Evolutionary conservation across 2,888 invertebrate genomes (phyloP).

Genomic region (Lithophane ornitopus): DNA sequence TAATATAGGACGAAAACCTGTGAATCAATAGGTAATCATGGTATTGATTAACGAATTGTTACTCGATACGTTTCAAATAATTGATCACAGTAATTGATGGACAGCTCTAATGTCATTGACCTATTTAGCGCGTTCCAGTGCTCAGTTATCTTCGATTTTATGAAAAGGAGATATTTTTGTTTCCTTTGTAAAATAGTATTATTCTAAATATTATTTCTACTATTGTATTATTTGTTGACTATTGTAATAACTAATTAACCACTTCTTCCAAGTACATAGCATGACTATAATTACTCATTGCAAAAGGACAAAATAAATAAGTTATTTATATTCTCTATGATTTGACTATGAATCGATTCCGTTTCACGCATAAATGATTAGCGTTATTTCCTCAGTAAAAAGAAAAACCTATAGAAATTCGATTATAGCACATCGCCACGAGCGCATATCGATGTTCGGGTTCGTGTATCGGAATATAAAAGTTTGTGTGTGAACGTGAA

Average conservation of each 20-base stretch:
- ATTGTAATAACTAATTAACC: background rate
- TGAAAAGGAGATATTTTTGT: background rate
- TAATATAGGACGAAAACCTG: background rate
- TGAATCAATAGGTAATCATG: background rate
- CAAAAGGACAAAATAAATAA: background rate
- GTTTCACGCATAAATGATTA: conserved; percentile 75
- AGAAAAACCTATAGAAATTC: conserved; percentile 70
- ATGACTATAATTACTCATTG: background rate
- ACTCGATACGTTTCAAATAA: conserved; percentile 2
- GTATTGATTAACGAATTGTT: background rate
- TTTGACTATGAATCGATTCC: conserved; percentile 62
- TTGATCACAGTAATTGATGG: background rate
- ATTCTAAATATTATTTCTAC: no score
- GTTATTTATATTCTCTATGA: conserved; percentile 41
- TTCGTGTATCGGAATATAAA: conserved; percentile 80
- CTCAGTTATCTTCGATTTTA: background rate
- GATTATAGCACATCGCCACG: conserved; percentile 72
- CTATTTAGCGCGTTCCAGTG: conserved; percentile 53
- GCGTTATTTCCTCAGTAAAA: conserved; percentile 49
- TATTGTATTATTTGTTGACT: no score
- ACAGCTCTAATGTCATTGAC: conserved; percentile 59
- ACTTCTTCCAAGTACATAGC: background rate
- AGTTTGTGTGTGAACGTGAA: conserved; percentile 83
- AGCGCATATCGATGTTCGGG: conserved; percentile 75
- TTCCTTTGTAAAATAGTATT: background rate